These are phyloP conservation scores for Paradoxurus hermaphroditus DNA, from an alignment of 2,113 vertebrate genomes.

Conservation along the genomic window DNA sequence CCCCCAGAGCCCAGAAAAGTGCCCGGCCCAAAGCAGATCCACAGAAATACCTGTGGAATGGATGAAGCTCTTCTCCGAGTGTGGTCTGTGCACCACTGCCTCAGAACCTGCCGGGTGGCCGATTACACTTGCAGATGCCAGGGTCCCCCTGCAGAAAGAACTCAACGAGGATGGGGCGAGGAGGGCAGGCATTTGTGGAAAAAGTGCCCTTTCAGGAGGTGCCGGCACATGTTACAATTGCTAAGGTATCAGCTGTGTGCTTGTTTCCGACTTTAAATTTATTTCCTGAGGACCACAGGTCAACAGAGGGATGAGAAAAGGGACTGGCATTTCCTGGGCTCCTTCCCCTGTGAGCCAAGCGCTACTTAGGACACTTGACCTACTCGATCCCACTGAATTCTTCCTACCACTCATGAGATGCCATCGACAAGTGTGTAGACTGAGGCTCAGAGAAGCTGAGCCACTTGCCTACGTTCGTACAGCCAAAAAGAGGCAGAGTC, in stretches of 20 bases:
- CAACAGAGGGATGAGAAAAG: neutral
- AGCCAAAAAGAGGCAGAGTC: neutral
- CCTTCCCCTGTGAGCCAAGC: neutral
- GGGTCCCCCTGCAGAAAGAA: neutral
- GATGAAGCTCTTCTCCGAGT: neutral
- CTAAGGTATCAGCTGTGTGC: rapidly evolving
- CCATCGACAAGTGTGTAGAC: neutral
- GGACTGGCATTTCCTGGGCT: neutral
- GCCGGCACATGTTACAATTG: no score
- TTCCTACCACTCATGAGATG: neutral
- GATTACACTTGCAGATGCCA: neutral
- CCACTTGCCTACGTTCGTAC: neutral
- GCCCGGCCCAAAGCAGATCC: neutral
- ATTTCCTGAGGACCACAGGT: neutral
- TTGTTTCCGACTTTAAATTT: neutral
- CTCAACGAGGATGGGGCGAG: neutral
- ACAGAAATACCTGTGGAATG: neutral
- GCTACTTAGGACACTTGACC: neutral
- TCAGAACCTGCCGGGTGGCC: neutral
- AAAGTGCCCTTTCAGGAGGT: neutral
- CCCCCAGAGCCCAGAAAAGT: neutral
- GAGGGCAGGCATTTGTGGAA: neutral
- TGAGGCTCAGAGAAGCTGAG: neutral
- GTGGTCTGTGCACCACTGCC: neutral
- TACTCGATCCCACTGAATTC: neutral